phyloP scores from a whole-genome alignment of 2,113 vertebrate genomes.

The Donacobius atricapilla region DNA sequence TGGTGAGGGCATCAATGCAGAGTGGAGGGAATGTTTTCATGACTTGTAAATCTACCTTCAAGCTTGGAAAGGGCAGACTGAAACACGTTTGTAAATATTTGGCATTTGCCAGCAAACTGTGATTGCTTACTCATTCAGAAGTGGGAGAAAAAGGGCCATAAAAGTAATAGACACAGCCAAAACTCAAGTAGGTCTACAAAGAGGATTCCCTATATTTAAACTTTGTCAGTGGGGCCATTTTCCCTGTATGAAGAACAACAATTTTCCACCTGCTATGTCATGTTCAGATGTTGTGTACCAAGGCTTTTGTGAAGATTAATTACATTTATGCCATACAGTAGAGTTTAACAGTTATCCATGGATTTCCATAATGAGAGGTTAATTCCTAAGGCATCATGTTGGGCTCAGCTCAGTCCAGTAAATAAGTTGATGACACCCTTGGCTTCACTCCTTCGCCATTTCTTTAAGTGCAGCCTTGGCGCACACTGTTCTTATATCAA shows the following conservation, averaged over 20 bases:
- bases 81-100: not conserved
- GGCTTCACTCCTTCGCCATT: not conserved
- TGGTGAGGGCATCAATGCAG: accelerated
- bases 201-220: not conserved
- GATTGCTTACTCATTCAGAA: not conserved
- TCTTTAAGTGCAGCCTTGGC: not conserved
- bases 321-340: not conserved
- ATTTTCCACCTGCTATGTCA: not conserved
- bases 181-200: not conserved
- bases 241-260: not conserved
- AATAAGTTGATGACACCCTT: not conserved
- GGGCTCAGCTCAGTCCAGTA: not conserved
- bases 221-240: not conserved
- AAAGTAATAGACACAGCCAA: not conserved
- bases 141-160: not conserved
- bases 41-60: not conserved
- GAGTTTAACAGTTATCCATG: not conserved
- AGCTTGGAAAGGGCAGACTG: not conserved
- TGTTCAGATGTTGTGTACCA: accelerated
- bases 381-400: not conserved
- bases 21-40: not conserved
- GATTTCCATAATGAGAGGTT: not conserved
- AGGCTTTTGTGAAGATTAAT: not conserved
- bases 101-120: not conserved
- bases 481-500: slow-evolving; percentile 23